Conservation (phyloP, 2,113 vertebrate genomes). For the Amazona vittata region DNA sequence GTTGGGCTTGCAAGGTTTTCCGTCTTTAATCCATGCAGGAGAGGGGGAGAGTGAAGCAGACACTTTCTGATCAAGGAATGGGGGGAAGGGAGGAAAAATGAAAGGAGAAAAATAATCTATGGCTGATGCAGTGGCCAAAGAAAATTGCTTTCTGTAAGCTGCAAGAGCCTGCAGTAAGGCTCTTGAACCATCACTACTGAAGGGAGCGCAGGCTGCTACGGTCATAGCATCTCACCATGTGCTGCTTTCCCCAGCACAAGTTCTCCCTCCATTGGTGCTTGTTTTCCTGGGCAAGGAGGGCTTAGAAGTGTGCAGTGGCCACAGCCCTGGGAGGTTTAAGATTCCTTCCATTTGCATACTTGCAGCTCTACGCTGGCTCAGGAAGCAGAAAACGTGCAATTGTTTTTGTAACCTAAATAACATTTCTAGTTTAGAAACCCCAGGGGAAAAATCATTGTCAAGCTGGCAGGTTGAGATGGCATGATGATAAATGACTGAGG, state of each 20-base stretch:
- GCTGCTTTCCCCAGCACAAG: background rate
- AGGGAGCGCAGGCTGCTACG: background rate
- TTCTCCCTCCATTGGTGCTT: rapidly evolving
- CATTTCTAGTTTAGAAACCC: slow-evolving; percentile 36
- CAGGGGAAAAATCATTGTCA: slow-evolving; percentile 22
- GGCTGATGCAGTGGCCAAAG: background rate
- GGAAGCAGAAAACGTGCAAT: slow-evolving; percentile 40
- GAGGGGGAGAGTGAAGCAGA: background rate
- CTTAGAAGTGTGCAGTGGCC: background rate
- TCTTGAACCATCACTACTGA: background rate
- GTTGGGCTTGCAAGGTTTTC: slow-evolving; percentile 43
- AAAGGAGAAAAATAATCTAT: slow-evolving; percentile 23
- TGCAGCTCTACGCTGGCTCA: background rate
- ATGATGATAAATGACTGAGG: slow-evolving; percentile 56
- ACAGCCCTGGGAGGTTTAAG: background rate
- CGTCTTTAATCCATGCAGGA: background rate
- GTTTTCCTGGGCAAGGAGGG: background rate
- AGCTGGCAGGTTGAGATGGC: slow-evolving; percentile 38
- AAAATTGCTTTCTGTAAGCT: slow-evolving; percentile 52
- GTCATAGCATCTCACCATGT: background rate
- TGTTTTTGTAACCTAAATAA: slow-evolving; percentile 56
- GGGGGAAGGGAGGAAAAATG: background rate
- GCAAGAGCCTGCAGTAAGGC: background rate
- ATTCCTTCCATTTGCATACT: background rate
- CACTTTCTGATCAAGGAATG: background rate